Evolutionary conservation across 2,113 vertebrate genomes (phyloP).

Genomic region (Mormyrus lacerda): DNA sequence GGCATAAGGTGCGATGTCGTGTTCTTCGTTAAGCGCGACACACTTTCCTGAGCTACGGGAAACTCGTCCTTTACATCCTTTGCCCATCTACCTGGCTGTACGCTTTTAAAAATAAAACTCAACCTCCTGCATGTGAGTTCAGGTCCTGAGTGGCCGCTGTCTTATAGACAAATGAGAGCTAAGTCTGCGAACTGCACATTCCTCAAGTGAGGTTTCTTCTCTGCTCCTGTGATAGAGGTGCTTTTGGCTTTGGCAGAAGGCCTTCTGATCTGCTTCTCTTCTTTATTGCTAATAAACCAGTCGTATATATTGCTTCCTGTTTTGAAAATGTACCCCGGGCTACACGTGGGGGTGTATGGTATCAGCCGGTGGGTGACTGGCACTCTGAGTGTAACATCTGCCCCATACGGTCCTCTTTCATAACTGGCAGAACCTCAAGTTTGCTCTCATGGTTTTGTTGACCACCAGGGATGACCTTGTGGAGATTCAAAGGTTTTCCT

Average conservation of each 20-base stretch:
- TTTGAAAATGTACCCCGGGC: not conserved
- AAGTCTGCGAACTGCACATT: not conserved
- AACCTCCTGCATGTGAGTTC: not conserved
- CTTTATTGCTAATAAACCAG: not conserved
- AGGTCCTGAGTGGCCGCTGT: not conserved
- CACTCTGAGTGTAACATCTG: not conserved
- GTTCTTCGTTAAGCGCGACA: not conserved
- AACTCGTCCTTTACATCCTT: not conserved
- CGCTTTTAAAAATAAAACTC: not conserved
- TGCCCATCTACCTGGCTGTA: not conserved
- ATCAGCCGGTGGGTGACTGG: not conserved
- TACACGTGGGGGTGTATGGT: not conserved
- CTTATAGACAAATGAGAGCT: not conserved
- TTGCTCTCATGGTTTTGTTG: not conserved
- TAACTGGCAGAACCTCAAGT: not conserved
- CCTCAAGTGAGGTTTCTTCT: not conserved
- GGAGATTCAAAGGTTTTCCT: not conserved
- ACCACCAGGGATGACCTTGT: not conserved
- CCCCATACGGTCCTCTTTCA: not conserved
- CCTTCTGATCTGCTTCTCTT: not conserved
- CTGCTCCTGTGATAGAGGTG: not conserved
- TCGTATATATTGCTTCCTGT: not conserved
- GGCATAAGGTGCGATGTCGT: not conserved
- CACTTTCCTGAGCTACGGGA: not conserved
- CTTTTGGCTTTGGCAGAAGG: not conserved